These are phyloP conservation scores for Drosophila tsacasi DNA, from an alignment of 1,140 invertebrate species.

Conservation along the genomic window DNA sequence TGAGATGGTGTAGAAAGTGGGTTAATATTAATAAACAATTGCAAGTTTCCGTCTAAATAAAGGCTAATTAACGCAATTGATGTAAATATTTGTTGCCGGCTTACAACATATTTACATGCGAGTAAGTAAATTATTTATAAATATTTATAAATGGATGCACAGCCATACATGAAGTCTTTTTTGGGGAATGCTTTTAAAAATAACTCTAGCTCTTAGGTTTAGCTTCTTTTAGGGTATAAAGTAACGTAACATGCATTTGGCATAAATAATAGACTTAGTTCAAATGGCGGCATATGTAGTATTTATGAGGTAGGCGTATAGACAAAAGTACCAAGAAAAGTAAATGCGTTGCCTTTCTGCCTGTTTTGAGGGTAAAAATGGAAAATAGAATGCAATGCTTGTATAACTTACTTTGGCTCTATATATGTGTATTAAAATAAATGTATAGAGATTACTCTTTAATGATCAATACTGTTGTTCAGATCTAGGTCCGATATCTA, in stretches of 20 bases:
- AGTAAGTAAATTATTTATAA: constrained; percentile 26
- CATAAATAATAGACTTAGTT: constrained; percentile 50
- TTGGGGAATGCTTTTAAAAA: constrained; percentile 36
- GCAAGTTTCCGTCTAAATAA: constrained; percentile 29
- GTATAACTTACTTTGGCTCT: constrained; percentile 44
- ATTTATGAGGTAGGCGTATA: constrained; percentile 58
- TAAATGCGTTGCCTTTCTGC: constrained; percentile 15
- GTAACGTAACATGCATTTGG: constrained; percentile 51
- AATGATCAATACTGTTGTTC: not conserved
- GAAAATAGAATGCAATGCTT: constrained; percentile 12
- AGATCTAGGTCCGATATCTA: constrained; percentile 12
- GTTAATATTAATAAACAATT: constrained; percentile 69
- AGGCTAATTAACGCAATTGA: constrained; percentile 14
- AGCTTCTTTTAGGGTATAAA: constrained; percentile 26
- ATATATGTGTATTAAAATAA: constrained; percentile 9
- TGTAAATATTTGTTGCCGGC: constrained; percentile 73
- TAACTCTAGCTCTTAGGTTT: constrained; percentile 50
- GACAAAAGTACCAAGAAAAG: constrained; percentile 67
- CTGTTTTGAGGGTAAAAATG: constrained; percentile 5
- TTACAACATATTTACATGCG: constrained; percentile 69
- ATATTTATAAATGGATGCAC: constrained; percentile 56
- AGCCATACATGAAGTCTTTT: constrained; percentile 27
- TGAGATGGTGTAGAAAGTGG: constrained; percentile 60
- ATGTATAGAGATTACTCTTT: not conserved
- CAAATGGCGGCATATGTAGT: constrained; percentile 39